Evolutionary conservation across 2,888 invertebrate genomes (phyloP), one percentile per base, ranked within the genome.

Genomic region (Lucinisca nassula): DNA sequence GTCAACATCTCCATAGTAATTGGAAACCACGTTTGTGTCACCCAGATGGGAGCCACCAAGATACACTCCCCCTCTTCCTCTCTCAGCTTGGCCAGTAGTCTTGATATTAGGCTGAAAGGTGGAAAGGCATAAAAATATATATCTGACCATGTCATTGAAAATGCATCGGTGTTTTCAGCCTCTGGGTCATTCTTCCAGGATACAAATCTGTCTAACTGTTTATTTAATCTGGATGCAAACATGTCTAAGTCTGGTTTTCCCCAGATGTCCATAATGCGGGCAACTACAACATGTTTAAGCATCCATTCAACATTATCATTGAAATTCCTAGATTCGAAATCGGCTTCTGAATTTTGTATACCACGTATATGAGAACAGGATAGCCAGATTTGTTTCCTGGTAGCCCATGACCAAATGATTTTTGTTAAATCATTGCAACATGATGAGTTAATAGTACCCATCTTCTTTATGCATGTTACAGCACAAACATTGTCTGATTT

Each of bases 141-240:
- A n/a, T 73, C 37, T 70, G 35, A 38, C 88, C 84, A 90, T 10
- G 51, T 55, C 40, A 84, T 49, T n/a, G 79, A 67, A 79, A 83
- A 90, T 51, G 89, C 81, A 81, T 85, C 73, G 58, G 81, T 73
- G 14, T 61, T 74, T n/a, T 73, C 55, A 24, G 88, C 86, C 24
- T 82, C 58, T 27, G 91, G 88, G 67, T 91, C 89, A 45, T 88
- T 88, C 30, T 79, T 70, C 84, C 85, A 91, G 1, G 87, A 77
- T 14, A 84, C 84, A 79, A 73, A 90, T 8, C 67, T 70, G 8
- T 61, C n/a, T n/a, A n/a, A n/a, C 38, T 88, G 82, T 3, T 40
- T 58, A 67, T 88, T 90, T 17, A 85, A 30, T 24, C 88, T 79
- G 49, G 85, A 78, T 0, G 84, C 85, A 75, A 87, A 87, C 76